A percentile compares a stretch with the other conserved stretches of the same genome.
Conservation (phyloP, 37 sponge, comb jelly and placozoan species). For the Agelas oroides region DNA sequence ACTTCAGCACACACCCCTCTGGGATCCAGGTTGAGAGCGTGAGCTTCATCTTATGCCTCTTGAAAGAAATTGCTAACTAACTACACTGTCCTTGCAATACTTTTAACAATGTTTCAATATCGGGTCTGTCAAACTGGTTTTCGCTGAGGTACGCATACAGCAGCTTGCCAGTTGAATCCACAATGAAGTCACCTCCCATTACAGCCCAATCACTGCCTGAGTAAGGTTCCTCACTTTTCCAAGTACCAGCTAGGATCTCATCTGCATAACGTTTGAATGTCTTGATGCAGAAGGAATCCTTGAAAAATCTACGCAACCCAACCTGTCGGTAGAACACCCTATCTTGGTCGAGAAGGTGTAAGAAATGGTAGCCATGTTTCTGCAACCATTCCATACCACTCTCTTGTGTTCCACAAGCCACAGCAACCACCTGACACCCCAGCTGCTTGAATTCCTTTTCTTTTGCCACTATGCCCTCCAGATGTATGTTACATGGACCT, state of each 20-base stretch:
- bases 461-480: no score
- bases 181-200: constrained; percentile 76
- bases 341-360: constrained; percentile 27
- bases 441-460: no score
- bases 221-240: constrained; percentile 6
- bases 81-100: not conserved
- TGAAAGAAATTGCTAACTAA: not conserved
- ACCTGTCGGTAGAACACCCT: constrained; percentile 47
- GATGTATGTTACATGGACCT: no score
- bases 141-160: constrained; percentile 41
- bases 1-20: constrained; percentile 36
- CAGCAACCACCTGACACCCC: constrained; percentile 9
- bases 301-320: constrained; percentile 37
- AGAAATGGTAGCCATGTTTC: constrained; percentile 3
- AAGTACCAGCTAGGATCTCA: constrained; percentile 17
- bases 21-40: constrained; percentile 12
- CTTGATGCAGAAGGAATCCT: constrained; percentile 31
- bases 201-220: constrained; percentile 61
- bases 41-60: constrained; percentile 1
- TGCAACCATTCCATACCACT: constrained; percentile 41
- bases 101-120: constrained; percentile 31
- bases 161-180: constrained; percentile 46
- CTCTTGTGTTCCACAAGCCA: constrained; percentile 30
- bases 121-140: constrained; percentile 66
- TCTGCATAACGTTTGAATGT: constrained; percentile 59